A percentile compares a stretch with the other conserved stretches of the same genome.
Conservation (phyloP, 2,888 invertebrate genomes). For the Trachelus troglodyta region DNA sequence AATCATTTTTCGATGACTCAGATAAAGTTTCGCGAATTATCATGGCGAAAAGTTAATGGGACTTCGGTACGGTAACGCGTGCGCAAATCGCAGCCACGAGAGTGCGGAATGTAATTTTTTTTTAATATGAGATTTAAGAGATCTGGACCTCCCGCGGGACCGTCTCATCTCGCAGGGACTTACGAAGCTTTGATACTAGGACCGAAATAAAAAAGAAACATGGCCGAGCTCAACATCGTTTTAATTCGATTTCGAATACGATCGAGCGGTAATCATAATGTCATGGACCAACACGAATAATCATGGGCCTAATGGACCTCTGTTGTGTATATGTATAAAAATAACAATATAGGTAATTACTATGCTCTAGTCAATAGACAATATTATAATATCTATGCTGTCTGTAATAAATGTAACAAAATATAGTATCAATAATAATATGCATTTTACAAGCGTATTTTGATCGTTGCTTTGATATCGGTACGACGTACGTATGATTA, state of each 20-base stretch:
- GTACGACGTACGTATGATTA: constrained; percentile 44
- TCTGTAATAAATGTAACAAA: constrained; percentile 63
- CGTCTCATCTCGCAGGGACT: not conserved
- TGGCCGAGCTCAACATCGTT: not conserved
- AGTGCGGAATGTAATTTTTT: not conserved
- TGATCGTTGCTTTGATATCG: constrained; percentile 66
- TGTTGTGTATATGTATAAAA: constrained; percentile 3
- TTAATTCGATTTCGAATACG: not conserved
- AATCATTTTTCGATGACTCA: not conserved
- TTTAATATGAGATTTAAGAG: not conserved
- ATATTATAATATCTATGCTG: constrained; percentile 41
- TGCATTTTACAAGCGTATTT: constrained; percentile 67
- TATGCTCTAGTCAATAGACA: constrained; percentile 57
- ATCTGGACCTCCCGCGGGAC: not conserved
- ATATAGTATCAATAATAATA: constrained; percentile 62
- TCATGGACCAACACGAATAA: constrained; percentile 58
- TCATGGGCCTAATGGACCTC: constrained; percentile 21
- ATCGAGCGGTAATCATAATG: constrained; percentile 34
- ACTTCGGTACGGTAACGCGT: no score
- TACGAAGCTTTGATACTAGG: not conserved
- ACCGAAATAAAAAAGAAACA: not conserved
- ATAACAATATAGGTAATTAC: constrained; percentile 51
- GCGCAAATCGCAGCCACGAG: not conserved
- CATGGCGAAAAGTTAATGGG: no score
- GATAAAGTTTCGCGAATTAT: not conserved